A percentile compares a stretch with the other conserved stretches of the same genome.
phyloP scores from a whole-genome alignment of 2,113 vertebrate species.

The Platysteira castanea region DNA sequence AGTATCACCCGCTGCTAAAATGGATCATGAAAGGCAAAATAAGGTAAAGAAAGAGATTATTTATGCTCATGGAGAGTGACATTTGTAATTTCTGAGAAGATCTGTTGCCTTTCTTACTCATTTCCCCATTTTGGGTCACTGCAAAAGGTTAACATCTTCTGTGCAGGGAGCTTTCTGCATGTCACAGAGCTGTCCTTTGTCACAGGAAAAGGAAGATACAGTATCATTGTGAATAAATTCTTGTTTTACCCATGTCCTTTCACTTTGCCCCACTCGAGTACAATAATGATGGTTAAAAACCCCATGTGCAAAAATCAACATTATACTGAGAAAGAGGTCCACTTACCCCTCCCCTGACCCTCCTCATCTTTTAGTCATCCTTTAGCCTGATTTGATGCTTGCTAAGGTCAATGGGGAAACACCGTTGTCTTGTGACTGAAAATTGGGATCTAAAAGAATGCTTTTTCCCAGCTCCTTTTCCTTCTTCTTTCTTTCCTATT shows the following conservation, averaged over 20 bases:
- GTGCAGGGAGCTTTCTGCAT: not conserved
- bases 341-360: not conserved
- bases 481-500: not conserved
- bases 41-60: not conserved
- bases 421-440: not conserved
- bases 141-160: constrained; percentile 9
- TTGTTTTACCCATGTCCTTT: not conserved
- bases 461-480: not conserved
- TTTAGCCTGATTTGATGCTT: not conserved
- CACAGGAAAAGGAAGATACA: not conserved
- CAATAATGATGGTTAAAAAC: not conserved
- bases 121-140: not conserved
- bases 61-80: not conserved
- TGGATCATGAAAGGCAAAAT: constrained; percentile 12
- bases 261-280: not conserved
- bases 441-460: not conserved
- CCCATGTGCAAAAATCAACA: not conserved
- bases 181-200: not conserved
- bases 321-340: not conserved
- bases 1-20: not conserved
- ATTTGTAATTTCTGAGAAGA: constrained; percentile 5
- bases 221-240: not conserved
- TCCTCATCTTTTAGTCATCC: not conserved
- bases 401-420: not conserved
- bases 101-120: not conserved